phyloP scores from a whole-genome alignment of 2,113 vertebrate species.

The Xiphophorus maculatus region DNA sequence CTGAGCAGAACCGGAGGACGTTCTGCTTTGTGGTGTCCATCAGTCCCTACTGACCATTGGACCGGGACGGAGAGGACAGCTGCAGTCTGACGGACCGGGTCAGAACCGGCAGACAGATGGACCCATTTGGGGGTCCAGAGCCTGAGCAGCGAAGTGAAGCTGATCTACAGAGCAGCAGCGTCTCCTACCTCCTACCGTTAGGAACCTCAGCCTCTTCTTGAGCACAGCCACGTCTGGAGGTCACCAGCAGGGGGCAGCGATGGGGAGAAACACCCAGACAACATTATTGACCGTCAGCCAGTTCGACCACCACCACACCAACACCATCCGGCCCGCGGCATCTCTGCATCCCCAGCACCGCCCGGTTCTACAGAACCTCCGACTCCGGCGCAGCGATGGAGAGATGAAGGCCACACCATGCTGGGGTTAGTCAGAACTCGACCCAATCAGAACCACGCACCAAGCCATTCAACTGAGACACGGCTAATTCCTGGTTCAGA shows the following conservation, averaged over 20 bases:
- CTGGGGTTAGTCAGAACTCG: constrained; percentile 7
- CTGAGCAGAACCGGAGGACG: constrained; percentile 13
- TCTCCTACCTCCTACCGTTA: constrained; percentile 97
- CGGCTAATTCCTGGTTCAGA: neutral
- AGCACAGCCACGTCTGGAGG: constrained; percentile 89
- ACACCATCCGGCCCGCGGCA: neutral
- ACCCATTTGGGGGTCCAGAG: neutral
- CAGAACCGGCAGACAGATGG: neutral
- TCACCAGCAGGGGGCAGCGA: constrained; percentile 66
- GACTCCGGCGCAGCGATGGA: constrained; percentile 1
- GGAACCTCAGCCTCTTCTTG: constrained; percentile 93
- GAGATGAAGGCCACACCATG: constrained; percentile 33
- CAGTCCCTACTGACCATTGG: neutral
- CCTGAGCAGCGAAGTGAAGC: constrained; percentile 3
- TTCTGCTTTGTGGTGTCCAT: too few relatives aligned
- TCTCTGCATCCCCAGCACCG: constrained; percentile 24
- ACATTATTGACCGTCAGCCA: constrained; percentile 60
- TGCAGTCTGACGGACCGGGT: neutral
- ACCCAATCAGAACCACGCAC: constrained; percentile 2
- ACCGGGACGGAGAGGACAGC: neutral
- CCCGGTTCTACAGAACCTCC: neutral
- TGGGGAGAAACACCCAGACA: constrained; percentile 72
- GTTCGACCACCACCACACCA: constrained; percentile 1
- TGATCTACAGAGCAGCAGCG: constrained; percentile 31
- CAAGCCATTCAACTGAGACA: constrained; percentile 28